phyloP scores from a whole-genome alignment of 1,140 invertebrate species.

The Neomicropteryx cornuta region DNA sequence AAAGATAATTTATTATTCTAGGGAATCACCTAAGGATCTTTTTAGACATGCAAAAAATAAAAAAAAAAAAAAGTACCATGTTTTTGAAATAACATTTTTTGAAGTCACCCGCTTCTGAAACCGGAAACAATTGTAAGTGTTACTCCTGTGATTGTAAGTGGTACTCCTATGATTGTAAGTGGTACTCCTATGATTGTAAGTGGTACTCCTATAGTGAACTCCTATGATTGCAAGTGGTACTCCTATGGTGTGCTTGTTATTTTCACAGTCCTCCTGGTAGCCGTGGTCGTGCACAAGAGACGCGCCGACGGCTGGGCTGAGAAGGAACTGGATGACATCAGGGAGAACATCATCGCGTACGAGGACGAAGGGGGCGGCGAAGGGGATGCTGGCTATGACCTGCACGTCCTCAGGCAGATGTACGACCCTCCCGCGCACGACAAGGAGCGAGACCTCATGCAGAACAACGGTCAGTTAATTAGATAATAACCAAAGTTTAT shows the following conservation, averaged over 20 bases:
- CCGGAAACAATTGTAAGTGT: too few species aligned
- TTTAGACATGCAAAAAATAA: too few species aligned
- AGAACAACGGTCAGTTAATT: slow-evolving; percentile 23
- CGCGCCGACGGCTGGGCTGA: slow-evolving; percentile 74
- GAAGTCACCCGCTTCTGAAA: too few species aligned
- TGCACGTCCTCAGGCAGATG: slow-evolving; percentile 71
- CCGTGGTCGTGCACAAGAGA: slow-evolving; percentile 75
- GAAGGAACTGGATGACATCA: slow-evolving; percentile 90
- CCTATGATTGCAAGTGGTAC: too few species aligned
- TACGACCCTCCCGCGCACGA: slow-evolving; percentile 49
- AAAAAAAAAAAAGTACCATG: too few species aligned
- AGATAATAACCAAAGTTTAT: neutral
- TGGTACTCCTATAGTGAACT: too few species aligned
- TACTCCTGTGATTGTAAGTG: too few species aligned
- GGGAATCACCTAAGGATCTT: too few species aligned
- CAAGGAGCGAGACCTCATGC: slow-evolving; percentile 27
- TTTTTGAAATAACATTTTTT: too few species aligned
- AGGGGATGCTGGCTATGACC: slow-evolving; percentile 87
- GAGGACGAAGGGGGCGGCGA: slow-evolving; percentile 96
- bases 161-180: too few species aligned
- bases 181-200: too few species aligned
- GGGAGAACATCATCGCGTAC: slow-evolving; percentile 95
- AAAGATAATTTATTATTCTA: too few species aligned
- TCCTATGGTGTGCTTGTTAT: slow-evolving; percentile 16
- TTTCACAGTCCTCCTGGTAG: slow-evolving; percentile 64